Percentiles rank a stretch among this genome's conserved stretches.
phyloP scores from a whole-genome alignment of 2,113 vertebrate species.

The Pelobates fuscus region DNA sequence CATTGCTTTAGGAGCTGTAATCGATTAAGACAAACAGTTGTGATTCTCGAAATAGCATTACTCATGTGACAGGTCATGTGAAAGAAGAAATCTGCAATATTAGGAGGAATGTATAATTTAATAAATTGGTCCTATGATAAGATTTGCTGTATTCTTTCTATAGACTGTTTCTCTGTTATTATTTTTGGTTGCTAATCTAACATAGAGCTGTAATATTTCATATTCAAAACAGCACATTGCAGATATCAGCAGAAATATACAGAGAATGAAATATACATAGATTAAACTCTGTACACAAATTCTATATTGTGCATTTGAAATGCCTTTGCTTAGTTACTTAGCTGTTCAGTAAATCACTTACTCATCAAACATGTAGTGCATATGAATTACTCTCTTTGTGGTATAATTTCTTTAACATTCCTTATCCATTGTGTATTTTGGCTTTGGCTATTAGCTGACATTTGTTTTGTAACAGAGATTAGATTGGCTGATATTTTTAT shows the following conservation, averaged over 20 bases:
- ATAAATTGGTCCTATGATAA: no score
- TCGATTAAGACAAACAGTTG: no score
- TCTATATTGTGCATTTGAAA: slow-evolving; percentile 21
- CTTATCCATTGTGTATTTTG: neutral
- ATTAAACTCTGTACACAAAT: slow-evolving; percentile 15
- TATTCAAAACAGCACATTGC: slow-evolving; percentile 15
- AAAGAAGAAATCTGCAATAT: no score
- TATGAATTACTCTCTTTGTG: neutral
- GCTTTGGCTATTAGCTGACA: neutral
- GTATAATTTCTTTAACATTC: slow-evolving; percentile 4
- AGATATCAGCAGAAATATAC: slow-evolving; percentile 18
- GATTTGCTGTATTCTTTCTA: no score
- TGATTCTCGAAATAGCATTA: no score
- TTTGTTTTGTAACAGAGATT: slow-evolving; percentile 5
- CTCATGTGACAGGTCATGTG: no score
- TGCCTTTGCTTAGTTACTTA: slow-evolving; percentile 13
- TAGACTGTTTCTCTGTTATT: no score
- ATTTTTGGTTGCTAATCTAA: neutral
- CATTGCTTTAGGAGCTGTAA: no score
- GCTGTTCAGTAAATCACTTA: no score
- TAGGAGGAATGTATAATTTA: no score
- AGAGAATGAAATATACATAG: no score
- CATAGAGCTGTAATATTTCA: slow-evolving; percentile 15
- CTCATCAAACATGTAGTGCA: slow-evolving; percentile 27
- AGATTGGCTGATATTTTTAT: neutral